phyloP scores from a whole-genome alignment of 1,140 invertebrate genomes.

The Macrosteles quadrilineatus region DNA sequence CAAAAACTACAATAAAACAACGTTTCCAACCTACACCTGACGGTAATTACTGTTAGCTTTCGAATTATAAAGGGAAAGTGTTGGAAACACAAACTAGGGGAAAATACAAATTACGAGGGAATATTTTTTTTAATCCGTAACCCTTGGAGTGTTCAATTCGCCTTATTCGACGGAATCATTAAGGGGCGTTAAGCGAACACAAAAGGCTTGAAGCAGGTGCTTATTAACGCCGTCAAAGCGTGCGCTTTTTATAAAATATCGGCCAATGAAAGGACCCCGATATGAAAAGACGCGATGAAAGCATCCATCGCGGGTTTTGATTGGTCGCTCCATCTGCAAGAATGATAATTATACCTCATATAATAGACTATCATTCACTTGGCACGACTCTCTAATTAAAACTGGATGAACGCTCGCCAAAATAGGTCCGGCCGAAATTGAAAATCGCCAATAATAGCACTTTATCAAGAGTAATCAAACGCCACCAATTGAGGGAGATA shows the following conservation, averaged over 20 bases:
- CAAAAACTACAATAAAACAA: too few relatives aligned
- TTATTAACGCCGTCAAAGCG: slow-evolving; percentile 4
- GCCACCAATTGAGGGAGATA: not conserved
- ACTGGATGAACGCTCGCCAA: slow-evolving; percentile 7
- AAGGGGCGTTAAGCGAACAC: not conserved
- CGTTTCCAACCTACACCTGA: too few relatives aligned
- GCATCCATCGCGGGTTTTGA: slow-evolving; percentile 2
- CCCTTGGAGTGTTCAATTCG: slow-evolving; percentile 6
- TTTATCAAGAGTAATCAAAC: slow-evolving; percentile 16
- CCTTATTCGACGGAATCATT: slow-evolving; percentile 11
- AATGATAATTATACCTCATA: not conserved
- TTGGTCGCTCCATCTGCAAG: not conserved
- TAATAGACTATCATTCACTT: not conserved
- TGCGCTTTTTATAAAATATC: not conserved
- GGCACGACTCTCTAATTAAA: slow-evolving; percentile 10
- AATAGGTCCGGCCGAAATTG: slow-evolving; percentile 4
- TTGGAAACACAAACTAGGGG: not conserved
- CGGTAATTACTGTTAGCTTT: too few relatives aligned
- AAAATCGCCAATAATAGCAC: slow-evolving; percentile 14
- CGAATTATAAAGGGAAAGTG: too few relatives aligned
- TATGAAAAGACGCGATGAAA: slow-evolving; percentile 14
- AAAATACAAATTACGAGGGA: slow-evolving; percentile 4
- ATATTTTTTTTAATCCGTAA: not conserved
- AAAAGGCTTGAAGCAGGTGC: slow-evolving; percentile 1
- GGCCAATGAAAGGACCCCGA: slow-evolving; percentile 7